These are phyloP conservation scores for Esox lucius DNA, from an alignment of 2,797 vertebrate genomes.

Conservation along the genomic window DNA sequence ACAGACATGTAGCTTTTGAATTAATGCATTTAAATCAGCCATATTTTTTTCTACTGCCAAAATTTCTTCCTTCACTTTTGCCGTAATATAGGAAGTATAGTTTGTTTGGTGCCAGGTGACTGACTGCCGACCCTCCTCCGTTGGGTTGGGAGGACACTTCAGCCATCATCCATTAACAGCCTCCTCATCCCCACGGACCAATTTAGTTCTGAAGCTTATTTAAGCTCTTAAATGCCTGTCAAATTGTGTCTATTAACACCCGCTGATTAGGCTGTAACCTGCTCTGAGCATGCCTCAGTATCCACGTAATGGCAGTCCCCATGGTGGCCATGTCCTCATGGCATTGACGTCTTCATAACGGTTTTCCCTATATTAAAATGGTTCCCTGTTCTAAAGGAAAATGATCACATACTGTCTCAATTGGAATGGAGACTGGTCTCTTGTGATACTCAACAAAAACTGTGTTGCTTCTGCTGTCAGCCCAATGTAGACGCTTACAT, in stretches of 20 bases:
- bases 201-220: neutral
- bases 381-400: neutral
- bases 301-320: neutral
- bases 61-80: neutral
- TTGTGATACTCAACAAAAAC: neutral
- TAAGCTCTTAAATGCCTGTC: constrained; percentile 2
- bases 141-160: neutral
- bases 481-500: neutral
- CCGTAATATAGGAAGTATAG: neutral
- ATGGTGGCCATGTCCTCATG: neutral
- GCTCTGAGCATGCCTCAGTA: neutral
- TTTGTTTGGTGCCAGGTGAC: too few species aligned
- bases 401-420: too few species aligned
- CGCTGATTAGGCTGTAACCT: neutral
- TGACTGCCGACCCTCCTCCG: neutral
- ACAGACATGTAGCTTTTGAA: neutral
- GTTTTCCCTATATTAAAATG: neutral
- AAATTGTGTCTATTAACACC: neutral
- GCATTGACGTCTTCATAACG: neutral
- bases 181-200: neutral
- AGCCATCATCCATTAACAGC: neutral
- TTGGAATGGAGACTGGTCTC: neutral
- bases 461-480: neutral
- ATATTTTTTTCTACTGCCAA: neutral
- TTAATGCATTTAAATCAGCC: neutral